Percentiles rank a stretch among this genome's conserved stretches.
Evolutionary conservation across 2,888 invertebrate genomes (phyloP).

Genomic region (Noctua janthina): DNA sequence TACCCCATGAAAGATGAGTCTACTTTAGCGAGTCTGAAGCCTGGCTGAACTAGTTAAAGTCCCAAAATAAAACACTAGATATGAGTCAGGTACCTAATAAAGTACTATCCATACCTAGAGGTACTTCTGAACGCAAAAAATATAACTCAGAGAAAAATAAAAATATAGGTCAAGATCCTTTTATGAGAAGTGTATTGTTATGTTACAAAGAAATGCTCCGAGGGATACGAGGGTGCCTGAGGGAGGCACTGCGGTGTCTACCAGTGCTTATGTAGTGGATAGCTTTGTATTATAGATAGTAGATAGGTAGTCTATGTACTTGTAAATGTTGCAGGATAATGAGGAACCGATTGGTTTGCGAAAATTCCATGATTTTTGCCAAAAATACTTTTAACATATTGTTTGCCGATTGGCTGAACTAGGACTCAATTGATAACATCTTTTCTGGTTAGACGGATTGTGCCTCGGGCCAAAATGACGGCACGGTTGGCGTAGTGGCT

Average conservation of each 20-base stretch:
- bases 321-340: conserved; percentile 1
- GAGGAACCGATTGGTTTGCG: neutral
- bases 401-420: neutral
- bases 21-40: no score
- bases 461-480: no score
- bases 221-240: conserved; percentile 36
- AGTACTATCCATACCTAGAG: neutral
- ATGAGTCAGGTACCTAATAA: neutral
- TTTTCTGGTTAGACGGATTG: neutral
- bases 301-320: neutral
- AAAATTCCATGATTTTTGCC: neutral
- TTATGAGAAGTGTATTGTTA: conserved; percentile 55
- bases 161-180: conserved; percentile 55
- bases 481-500: no score
- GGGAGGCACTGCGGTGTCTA: conserved; percentile 24
- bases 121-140: conserved; percentile 17
- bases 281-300: neutral
- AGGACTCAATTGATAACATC: neutral
- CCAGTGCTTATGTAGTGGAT: conserved; percentile 30
- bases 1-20: no score
- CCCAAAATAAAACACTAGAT: neutral
- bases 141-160: conserved; percentile 14
- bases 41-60: neutral
- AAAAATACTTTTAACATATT: neutral
- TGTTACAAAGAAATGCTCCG: conserved; percentile 59